Base-by-base conservation (phyloP, 2,113 vertebrate genomes). In the Calyptommatus sinebrachiatus region DNA sequence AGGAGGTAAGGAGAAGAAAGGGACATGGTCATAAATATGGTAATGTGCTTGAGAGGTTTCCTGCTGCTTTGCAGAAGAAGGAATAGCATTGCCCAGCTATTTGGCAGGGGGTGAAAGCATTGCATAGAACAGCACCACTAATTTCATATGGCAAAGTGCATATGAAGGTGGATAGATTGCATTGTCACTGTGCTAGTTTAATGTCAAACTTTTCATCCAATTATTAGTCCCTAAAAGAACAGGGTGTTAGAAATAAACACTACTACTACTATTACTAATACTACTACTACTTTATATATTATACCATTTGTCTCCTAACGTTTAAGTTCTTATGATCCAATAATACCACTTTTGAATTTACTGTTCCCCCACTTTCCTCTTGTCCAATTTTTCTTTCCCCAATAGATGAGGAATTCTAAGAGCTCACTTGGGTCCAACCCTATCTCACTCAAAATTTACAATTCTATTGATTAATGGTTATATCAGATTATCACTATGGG, bases 71-170 rank as follows among this genome's bases (percentile, higher is more conserved):
- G 50, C 77, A 76, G 63, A 87, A 84, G 68, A 46, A 83, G 62
- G 88, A 90, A 84, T 26, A 79, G 73, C 46, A 28, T 83, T 72
- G 83, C 79, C 26, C 76, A 48, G 26, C 16, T 84, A 35, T n/a
- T 18, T 79, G 14, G 82, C 73, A 5, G 48, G 4, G 53, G 18
- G 81, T 85, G 78, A 84, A 85, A 22, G 22, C 11, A 80, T 72
- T 10, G 85, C 67, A 77, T 76, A 85, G 89, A 90, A 88, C 73
- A 78, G 22, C 18, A 78, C 83, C 48, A 35, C 82, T 85, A 80
- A 90, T 76, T 91, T 89, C 86, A 86, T 91, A 85, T n/a, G 84
- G 69, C 71, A 84, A 73, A 78, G 70, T 87, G 83, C 24, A 31
- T 46, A 45, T 68, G 80, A 48, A 62, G n/a, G 66, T 85, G 62